Evolutionary conservation across 2,113 vertebrate genomes (phyloP), one percentile per base, ranked within the genome.

Genomic region (Heliornis fulica): DNA sequence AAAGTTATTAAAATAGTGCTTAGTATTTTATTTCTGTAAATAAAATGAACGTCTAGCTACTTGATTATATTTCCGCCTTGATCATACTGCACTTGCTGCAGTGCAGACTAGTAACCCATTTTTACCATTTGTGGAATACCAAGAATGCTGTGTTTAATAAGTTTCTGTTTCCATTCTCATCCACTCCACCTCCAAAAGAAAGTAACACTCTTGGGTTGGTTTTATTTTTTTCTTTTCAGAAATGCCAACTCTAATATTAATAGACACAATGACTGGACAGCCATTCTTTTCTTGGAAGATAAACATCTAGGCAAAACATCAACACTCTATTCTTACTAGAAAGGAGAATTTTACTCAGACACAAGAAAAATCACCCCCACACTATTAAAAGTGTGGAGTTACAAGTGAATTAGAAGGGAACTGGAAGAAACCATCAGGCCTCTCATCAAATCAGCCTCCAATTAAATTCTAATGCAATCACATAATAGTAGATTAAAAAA

Each of bases 1-100:
- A 45, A 87, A n/a, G 82, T 91, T 91, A 91, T 93, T 96, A 92
- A 96, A 96, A 94, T 4, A 93, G 60, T 57, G 70, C 92, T 95
- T 83, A 90, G 92, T 31, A 56, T 89, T 96, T 92, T 92, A 92
- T 89, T 92, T 87, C 92, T 89, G 86, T 93, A 96, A 96, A 93
- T 92, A 89, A 96, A 95, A 93, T 81, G 46, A 89, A 83, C 0
- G 36, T 83, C 88, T 72, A 82, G 69, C 43, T 94, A 90, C 86
- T n/a, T 8, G 51, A 78, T 71, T 78, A 32, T 66, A 89, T 75
- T 96, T 87, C 72, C 10, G 2, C 85, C 81, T 81, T 85, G 63
- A 74, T 64, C 50, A 53, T 28, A 74, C 41, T 87, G 72, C 86
- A 91, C 89, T 96, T 94, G 92, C 87, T 95, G 82, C 48, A 92